A percentile compares a stretch with the other conserved stretches of the same genome.
These are phyloP conservation scores for Mugil cephalus DNA, from an alignment of 2,113 vertebrate species.

Conservation along the genomic window DNA sequence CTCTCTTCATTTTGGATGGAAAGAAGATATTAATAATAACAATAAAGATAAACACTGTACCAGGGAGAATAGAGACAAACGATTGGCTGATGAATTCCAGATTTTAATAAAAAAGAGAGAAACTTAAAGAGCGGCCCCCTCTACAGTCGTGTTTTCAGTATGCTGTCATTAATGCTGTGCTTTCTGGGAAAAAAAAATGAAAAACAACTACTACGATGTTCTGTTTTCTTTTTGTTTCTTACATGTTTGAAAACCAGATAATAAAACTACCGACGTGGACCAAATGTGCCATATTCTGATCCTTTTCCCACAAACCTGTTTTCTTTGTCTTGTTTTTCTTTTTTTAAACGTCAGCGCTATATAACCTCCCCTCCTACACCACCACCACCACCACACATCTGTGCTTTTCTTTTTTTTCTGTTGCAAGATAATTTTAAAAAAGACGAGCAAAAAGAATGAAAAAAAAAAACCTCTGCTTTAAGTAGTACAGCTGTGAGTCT, in stretches of 20 bases:
- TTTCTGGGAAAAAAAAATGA: slow-evolving; percentile 66
- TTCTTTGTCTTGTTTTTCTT: slow-evolving; percentile 15
- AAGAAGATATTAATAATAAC: slow-evolving; percentile 57
- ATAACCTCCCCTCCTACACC: slow-evolving; percentile 49
- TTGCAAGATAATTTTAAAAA: slow-evolving; percentile 68
- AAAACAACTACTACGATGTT: slow-evolving; percentile 63
- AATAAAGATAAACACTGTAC: slow-evolving; percentile 48
- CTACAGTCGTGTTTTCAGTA: slow-evolving; percentile 72
- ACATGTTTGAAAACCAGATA: slow-evolving; percentile 78
- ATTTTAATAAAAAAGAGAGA: slow-evolving; percentile 56
- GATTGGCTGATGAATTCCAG: slow-evolving; percentile 71
- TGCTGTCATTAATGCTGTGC: slow-evolving; percentile 80
- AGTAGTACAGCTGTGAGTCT: slow-evolving; percentile 74
- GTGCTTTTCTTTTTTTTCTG: slow-evolving; percentile 69
- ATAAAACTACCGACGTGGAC: slow-evolving; percentile 84
- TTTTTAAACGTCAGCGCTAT: slow-evolving; percentile 60
- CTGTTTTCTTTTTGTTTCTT: slow-evolving; percentile 67
- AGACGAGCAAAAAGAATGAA: background rate
- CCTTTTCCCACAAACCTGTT: slow-evolving; percentile 66
- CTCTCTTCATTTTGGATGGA: slow-evolving; percentile 57
- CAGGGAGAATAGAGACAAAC: slow-evolving; percentile 67
- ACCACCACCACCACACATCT: slow-evolving; percentile 53
- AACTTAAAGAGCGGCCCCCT: slow-evolving; percentile 54
- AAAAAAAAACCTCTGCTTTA: slow-evolving; percentile 65
- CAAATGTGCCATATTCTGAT: slow-evolving; percentile 85